Percentiles rank a stretch among this genome's conserved stretches.
These are phyloP conservation scores for Crepidodera aurea DNA, from an alignment of 2,888 invertebrate species.

Conservation along the genomic window DNA sequence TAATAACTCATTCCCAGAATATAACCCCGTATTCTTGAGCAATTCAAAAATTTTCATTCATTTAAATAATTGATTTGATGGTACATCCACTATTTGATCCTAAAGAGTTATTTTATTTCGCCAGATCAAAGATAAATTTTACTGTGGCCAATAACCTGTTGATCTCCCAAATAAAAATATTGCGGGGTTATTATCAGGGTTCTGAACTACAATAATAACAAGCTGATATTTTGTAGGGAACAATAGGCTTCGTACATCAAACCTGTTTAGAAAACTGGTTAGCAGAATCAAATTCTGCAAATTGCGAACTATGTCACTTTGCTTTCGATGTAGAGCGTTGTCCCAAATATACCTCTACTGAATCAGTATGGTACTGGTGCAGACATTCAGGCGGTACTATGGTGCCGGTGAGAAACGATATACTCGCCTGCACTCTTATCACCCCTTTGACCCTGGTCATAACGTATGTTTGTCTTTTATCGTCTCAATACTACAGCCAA, in stretches of 20 bases:
- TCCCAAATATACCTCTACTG: constrained; percentile 67
- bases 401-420: constrained; percentile 60
- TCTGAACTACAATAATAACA: not conserved
- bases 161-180: not conserved
- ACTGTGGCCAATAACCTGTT: too few species aligned
- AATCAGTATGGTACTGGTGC: constrained; percentile 70
- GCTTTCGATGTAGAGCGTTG: constrained; percentile 71
- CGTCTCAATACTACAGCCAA: constrained; percentile 64
- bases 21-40: constrained; percentile 14
- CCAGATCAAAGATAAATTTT: too few species aligned
- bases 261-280: constrained; percentile 80
- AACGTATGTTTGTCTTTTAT: constrained; percentile 64
- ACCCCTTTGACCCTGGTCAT: constrained; percentile 67
- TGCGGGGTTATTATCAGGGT: constrained; percentile 2
- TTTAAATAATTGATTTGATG: too few species aligned
- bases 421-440: constrained; percentile 66
- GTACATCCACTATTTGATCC: too few species aligned
- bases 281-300: constrained; percentile 74
- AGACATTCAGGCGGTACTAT: constrained; percentile 50
- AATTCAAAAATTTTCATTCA: too few species aligned
- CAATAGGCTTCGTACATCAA: constrained; percentile 76
- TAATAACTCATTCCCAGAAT: not conserved
- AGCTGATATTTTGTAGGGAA: constrained; percentile 66
- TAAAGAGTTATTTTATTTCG: not conserved
- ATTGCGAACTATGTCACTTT: constrained; percentile 78